phyloP scores from a whole-genome alignment of 92 coral and sea anemone genomes.

The Isaurus tuberculatus region DNA sequence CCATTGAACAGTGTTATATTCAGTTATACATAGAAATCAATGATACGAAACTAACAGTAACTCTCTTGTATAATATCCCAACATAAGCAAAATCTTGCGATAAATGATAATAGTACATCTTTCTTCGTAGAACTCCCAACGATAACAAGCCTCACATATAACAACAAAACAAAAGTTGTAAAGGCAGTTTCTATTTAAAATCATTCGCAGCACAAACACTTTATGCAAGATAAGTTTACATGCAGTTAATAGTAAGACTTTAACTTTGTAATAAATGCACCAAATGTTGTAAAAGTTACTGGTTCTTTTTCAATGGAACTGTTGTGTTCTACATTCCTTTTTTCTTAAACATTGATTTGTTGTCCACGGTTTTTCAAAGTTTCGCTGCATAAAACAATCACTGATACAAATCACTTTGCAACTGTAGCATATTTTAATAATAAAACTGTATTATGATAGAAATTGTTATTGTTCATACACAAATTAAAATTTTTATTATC shows the following conservation, averaged over 20 bases:
- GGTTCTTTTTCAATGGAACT: neutral
- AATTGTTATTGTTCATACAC: neutral
- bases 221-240: neutral
- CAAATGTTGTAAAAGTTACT: neutral
- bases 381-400: neutral
- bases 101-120: slow-evolving; percentile 39
- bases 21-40: slow-evolving; percentile 46
- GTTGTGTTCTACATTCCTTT: neutral
- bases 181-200: slow-evolving; percentile 33
- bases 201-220: neutral
- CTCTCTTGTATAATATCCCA: slow-evolving; percentile 33
- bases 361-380: neutral
- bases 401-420: neutral
- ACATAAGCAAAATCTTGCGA: slow-evolving; percentile 36
- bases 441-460: neutral
- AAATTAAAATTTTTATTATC: neutral
- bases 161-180: slow-evolving; percentile 39
- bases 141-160: slow-evolving; percentile 35
- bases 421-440: slow-evolving; percentile 3
- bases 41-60: slow-evolving; percentile 24
- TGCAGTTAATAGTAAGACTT: neutral
- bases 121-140: slow-evolving; percentile 47
- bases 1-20: slow-evolving; percentile 41
- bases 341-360: neutral
- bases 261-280: neutral